Evolutionary conservation across 1,140 invertebrate species (phyloP), one percentile per base, ranked within the genome.

Genomic region (Kradibia gibbosae): DNA sequence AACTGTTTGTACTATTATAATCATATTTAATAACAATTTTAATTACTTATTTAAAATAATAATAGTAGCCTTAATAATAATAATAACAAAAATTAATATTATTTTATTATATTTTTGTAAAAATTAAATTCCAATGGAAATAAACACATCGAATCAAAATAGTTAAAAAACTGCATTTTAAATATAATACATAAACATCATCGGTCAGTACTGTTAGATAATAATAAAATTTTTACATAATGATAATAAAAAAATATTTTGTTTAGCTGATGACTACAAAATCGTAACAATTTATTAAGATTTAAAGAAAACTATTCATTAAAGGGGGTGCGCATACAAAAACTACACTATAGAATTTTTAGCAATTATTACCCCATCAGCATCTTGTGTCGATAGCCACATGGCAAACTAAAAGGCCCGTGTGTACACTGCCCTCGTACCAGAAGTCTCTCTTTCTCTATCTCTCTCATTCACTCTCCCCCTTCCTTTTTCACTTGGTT

Each of bases 351-450:
- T 72, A 76, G 83, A 81, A 85, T 87, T 86, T 85, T 84, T 85
- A 83, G 86, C 89, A 90, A 90, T 91, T 91, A 90, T 89, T 87
- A 88, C 86, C 87, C 85, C 87, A 91, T 89, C 87, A 87, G 87
- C 85, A 87, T 87, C 86, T 88, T 82, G 0, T 36, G 67, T 71
- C 88, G 89, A 89, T 88, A 85, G 85, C 89, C 90, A 91, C 89
- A 91, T 90, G 90, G 89, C 87, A 86, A 87, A 85, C 81, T 83
- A 83, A 86, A 86, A 82, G 83, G 84, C 83, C 57, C 84, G 82
- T 79, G 83, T 45, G 79, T 81, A 80, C 28, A 53, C 39, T 22
- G 45, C 48, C 48, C 72, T 55, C 53, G 36, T 53, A 39, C 34
- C 0, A 17, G 42, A 70, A 50, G 25, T 67, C 55, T 11, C 48